Evolutionary conservation across 2,113 vertebrate genomes (phyloP), one percentile per base, ranked within the genome.

Genomic region (Anoplopoma fimbria): DNA sequence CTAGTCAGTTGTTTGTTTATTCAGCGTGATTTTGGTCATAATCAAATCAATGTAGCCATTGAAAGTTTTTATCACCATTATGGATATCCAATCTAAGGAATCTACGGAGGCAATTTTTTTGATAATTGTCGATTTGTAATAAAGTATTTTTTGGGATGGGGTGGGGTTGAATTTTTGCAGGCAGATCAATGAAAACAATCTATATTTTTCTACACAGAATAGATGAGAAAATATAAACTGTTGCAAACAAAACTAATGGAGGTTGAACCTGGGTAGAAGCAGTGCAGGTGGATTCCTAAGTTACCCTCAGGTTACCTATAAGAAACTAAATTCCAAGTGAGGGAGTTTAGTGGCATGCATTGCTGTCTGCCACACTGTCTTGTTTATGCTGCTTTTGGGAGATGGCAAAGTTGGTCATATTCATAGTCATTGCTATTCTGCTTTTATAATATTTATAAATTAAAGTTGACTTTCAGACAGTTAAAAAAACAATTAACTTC

Each of bases 41-140:
- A 72, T 45, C 33, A 29, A 45, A 68, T 61, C 72, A 71, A 55
- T 47, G 19, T 25, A 58, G 25, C 27, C 14, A 23, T 53, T 69
- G 68, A 60, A 21, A 49, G 63, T 51, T 25, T 63, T n/a, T 1
- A 47, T 74, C 21, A 33, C 38, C 60, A 2, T 51, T 19, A 78
- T 74, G 17, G 60, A 85, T 77, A 77, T 72, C 33, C 31, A 42
- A 40, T 57, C 21, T 31, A 14, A 21, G 7, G 4, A 63, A 79
- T 84, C 36, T 79, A 14, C 29, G 34, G 65, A 65, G 25, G 19
- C 19, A 63, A 0, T 60, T 55, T 67, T 53, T 1, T 23, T 40
- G 60, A 47, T 61, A 51, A 51, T 33, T 25, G 4, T 9, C 27
- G 38, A 53, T 71, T 60, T 80, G 31, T 60, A 60, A 60, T 71